Evolutionary conservation across 2,888 invertebrate genomes (phyloP), one percentile per base, ranked within the genome.

Genomic region (Torymus auratus): DNA sequence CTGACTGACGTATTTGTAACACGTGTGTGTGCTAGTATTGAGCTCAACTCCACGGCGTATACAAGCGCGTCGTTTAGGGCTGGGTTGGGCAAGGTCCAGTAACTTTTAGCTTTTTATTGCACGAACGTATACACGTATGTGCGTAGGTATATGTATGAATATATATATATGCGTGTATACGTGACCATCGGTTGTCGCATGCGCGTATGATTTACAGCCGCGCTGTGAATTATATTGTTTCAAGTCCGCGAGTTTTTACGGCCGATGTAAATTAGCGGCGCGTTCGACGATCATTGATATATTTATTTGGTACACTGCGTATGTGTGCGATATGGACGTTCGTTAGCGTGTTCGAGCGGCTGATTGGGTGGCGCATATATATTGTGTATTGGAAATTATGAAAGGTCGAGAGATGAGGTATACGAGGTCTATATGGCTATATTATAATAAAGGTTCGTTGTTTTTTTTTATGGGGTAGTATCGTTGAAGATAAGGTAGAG

Each of bases 1-100:
- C 17, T 50, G 52, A 65, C 65, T 52, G 65, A 65, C 65, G 65
- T 65, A 65, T 65, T 65, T 52, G 65, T 65, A 52, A 65, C 65
- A 28, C 52, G 28, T 52, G 65, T n/a, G 11, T 14, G 2, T 12
- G 61, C 20, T 23, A 12, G 7, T 61, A 61, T 28, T 28, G 28
- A 28, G 28, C 28, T 28, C 28, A 28, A 28, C 3, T 28, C 3
- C 28, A 3, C 28, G 17, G 20, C 61, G 23, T 17, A 3, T 11
- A 20, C 20, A 20, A 13, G 20, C 23, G 11, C 12, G 61, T 20
- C 61, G 61, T 61, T 17, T 23, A 23, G 23, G 23, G 64, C 41
- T 64, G 5, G 7, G n/a, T n/a, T 13, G 70, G n/a, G 28, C 28
- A 28, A 28, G 28, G 28, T 28, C 28, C 28, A 28, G 28, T 28